Evolutionary conservation across 2,797 vertebrate species (phyloP), one percentile per base, ranked within the genome.

Genomic region (Gymnopithys bicolor): DNA sequence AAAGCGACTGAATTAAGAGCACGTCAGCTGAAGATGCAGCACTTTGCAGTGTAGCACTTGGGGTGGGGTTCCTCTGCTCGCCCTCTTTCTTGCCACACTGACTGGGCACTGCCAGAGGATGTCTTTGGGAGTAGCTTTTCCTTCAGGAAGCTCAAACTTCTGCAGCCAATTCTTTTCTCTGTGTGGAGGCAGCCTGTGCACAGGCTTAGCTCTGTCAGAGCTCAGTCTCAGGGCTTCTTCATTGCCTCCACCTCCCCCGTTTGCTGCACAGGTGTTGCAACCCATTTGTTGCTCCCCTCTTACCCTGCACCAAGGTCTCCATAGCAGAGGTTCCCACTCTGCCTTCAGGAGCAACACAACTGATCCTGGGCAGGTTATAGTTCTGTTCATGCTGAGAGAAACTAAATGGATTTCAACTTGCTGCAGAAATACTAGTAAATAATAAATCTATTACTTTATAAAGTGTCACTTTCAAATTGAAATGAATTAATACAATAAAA

Each of bases 51-150:
- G 18, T 5, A 41, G 52, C 10, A 16, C 37, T 90, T 68, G 5
- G 8, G 35, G 8, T 48, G 15, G 10, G 11, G 3, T 9, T 59
- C 35, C 37, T 78, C 35, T 94, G 27, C 19, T 63, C 0, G 0
- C 5, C 70, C 52, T 52, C 62, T 52, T 35, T 35, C 24, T 69
- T 46, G 43, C 5, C 18, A 28, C 9, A 11, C 37, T 45, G 55
- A 32, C 15, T 37, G 37, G 25, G 25, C 23, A 13, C 28, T 76
- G 37, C 55, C 43, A 60, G 71, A 62, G 28, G 37, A 9, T 14
- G 10, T 53, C 37, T n/a, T 33, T 23, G 35, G 75, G 32, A 60
- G 19, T 11, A 68, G n/a, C 45, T 86, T 73, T 86, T 56, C 52
- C 30, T 78, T 63, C 11, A 18, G 69, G 69, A 90, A 84, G 13